These are phyloP conservation scores for Acropternis orthonyx DNA, from an alignment of 2,797 vertebrate genomes.

Conservation along the genomic window DNA sequence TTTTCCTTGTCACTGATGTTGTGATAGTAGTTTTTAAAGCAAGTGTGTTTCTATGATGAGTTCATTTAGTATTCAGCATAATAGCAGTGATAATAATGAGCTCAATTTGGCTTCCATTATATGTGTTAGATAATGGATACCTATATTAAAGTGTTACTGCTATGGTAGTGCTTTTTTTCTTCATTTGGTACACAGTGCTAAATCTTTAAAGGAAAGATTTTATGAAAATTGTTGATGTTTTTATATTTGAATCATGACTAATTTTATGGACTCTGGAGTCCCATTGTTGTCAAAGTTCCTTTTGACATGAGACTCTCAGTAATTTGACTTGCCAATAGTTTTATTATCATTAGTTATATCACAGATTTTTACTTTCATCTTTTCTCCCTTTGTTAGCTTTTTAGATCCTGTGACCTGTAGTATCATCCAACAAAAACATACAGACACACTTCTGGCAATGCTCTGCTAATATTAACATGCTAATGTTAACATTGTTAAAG, in stretches of 20 bases:
- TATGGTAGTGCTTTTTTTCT: conserved; percentile 54
- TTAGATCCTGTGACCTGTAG: not conserved
- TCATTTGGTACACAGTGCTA: conserved; percentile 66
- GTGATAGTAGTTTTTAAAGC: conserved; percentile 65
- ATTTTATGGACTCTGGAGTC: conserved; percentile 65
- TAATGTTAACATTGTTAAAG: not conserved
- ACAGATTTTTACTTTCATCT: conserved; percentile 34
- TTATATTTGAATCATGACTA: conserved; percentile 56
- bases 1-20: conserved; percentile 62
- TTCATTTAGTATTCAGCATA: conserved; percentile 76
- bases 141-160: conserved; percentile 71
- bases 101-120: conserved; percentile 75
- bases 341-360: conserved; percentile 22
- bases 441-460: not conserved
- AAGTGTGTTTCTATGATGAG: conserved; percentile 62
- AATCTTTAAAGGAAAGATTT: conserved; percentile 74
- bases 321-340: conserved; percentile 42
- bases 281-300: conserved; percentile 59
- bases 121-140: conserved; percentile 77
- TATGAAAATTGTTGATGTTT: conserved; percentile 73
- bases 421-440: conserved; percentile 2
- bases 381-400: conserved; percentile 33
- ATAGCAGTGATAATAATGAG: conserved; percentile 75
- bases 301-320: conserved; percentile 28
- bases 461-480: not conserved